Conservation (phyloP, 2,888 invertebrate species). For the Xanthia icteritia region DNA sequence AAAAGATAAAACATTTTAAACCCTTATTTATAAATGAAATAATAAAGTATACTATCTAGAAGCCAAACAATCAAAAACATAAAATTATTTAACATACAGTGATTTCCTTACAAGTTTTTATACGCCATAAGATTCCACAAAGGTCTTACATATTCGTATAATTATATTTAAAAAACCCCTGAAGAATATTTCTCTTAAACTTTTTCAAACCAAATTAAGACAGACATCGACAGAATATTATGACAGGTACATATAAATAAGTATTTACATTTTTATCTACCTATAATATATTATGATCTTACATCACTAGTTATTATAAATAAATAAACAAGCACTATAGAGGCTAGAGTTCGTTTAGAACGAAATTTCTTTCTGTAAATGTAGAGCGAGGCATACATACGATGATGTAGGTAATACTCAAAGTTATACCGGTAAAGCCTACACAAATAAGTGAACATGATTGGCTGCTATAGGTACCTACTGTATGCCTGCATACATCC, state of each 20-base stretch:
- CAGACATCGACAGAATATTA: constrained; percentile 6
- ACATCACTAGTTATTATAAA: constrained; percentile 15
- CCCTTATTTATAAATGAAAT: constrained; percentile 8
- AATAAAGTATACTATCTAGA: background rate
- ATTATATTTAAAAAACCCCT: background rate
- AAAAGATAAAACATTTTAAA: background rate
- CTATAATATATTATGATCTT: constrained; percentile 37
- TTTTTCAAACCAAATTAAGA: background rate
- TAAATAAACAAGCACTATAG: background rate
- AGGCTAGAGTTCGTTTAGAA: background rate
- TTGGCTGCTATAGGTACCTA: background rate
- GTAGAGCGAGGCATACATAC: background rate
- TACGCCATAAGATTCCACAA: background rate
- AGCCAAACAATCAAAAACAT: background rate
- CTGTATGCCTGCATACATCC: background rate
- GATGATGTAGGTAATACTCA: background rate
- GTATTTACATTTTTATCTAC: constrained; percentile 53
- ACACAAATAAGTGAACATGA: background rate
- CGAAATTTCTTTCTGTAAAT: background rate
- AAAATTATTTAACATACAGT: background rate
- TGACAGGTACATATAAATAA: constrained; percentile 29
- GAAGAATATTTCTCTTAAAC: too few species aligned
- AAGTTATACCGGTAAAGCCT: background rate
- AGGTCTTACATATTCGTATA: background rate
- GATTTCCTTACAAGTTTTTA: background rate